Conservation (phyloP, 2,113 vertebrate genomes). For the Camelus bactrianus region DNA sequence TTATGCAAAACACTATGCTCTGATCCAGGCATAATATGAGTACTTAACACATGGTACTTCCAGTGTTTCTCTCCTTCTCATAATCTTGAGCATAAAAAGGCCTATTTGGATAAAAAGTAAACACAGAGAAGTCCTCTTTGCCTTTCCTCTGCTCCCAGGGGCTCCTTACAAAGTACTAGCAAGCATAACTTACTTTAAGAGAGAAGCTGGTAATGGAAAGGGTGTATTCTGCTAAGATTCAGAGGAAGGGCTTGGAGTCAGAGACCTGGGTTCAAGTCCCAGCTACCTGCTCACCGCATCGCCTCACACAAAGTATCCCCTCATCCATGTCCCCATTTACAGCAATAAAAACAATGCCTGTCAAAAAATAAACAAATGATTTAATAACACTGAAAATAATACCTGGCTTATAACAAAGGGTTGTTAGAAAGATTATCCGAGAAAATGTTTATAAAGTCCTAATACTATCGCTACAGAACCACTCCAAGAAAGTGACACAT, state of each 20-base stretch:
- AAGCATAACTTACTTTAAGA: background rate
- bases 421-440: background rate
- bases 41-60: background rate
- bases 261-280: background rate
- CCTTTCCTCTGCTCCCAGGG: background rate
- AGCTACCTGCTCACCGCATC: background rate
- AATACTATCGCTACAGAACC: background rate
- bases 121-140: background rate
- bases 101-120: background rate
- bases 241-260: background rate
- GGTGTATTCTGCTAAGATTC: background rate
- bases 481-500: background rate
- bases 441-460: background rate
- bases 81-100: background rate
- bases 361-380: background rate
- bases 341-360: background rate
- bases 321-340: background rate
- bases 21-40: background rate
- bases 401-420: background rate
- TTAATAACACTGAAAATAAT: background rate
- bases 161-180: background rate
- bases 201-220: background rate
- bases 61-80: background rate
- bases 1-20: background rate
- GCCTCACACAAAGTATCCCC: background rate